Evolutionary conservation across 2,113 vertebrate species (phyloP), one percentile per base, ranked within the genome.

Genomic region (Panthera tigris): DNA sequence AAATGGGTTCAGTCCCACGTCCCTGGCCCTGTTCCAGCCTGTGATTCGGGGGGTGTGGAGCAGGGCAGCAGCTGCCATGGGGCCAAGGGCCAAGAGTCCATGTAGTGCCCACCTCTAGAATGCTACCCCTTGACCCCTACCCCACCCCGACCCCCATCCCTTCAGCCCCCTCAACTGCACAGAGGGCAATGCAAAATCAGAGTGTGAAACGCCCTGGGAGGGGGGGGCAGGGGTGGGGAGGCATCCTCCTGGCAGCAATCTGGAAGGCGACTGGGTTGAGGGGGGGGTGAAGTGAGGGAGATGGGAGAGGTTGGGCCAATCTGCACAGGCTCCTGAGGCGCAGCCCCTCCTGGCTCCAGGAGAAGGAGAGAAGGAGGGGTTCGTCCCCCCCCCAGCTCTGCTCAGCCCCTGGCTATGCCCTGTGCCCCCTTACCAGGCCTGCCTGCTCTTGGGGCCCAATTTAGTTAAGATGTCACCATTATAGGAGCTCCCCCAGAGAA

Each of bases 401-500:
- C 69, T 74, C 19, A 36, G 55, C 57, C 57, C 45, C 8, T 31
- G 21, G 50, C 41, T 16, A 29, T 0, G 1, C 80, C 1, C 7
- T 29, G 21, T 12, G 15, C 29, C 73, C 41, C 88, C 63, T 52
- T 52, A 19, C 61, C 11, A 33, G 21, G 33, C 39, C 65, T 6
- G 69, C 39, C n/a, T 0, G 0, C 52, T 63, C 57, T 61, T 21
- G 33, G 68, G 15, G 57, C 21, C 45, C 65, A 31, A 45, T 94
- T 82, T 45, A 83, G 93, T 94, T 91, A 94, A 91, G 95, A 93
- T 88, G 66, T 92, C 95, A 94, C 55, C 79, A 52, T 86, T 25
- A 48, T 1, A 45, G 68, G 48, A 74, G 69, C 83, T 71, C 91
- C 85, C 69, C 65, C 2, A 1, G 69, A 88, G 92, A 88, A 78